These are phyloP conservation scores for Tetramorium simillimum DNA, from an alignment of 1,140 invertebrate species.

Conservation along the genomic window DNA sequence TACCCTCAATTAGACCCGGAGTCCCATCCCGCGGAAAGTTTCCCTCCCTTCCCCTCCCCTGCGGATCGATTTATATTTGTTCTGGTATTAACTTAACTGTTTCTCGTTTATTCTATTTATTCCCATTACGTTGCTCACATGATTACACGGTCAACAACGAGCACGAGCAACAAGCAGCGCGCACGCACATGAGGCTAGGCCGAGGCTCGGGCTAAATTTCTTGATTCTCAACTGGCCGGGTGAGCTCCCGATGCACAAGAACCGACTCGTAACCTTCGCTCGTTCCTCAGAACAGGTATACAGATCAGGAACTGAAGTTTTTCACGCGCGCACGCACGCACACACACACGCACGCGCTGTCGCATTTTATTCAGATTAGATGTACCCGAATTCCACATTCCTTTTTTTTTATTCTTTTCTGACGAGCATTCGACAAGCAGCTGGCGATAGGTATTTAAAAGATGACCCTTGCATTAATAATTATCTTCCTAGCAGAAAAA, in stretches of 20 bases:
- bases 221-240: conserved; percentile 15
- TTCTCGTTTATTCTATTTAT: conserved; percentile 23
- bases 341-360: too few species aligned
- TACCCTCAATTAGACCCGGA: neutral
- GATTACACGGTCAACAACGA: conserved; percentile 5
- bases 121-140: neutral
- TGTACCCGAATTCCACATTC: neutral
- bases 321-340: neutral
- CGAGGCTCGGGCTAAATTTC: neutral
- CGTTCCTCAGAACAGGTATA: conserved; percentile 25
- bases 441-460: neutral
- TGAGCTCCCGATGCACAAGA: conserved; percentile 10
- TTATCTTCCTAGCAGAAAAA: neutral
- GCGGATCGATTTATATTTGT: conserved; percentile 12
- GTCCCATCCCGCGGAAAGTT: neutral
- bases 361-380: neutral
- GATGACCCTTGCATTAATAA: neutral
- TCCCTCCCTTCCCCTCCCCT: too few species aligned
- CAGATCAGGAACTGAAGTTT: neutral
- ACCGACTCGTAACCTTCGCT: conserved; percentile 23
- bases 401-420: neutral
- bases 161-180: neutral
- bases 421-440: neutral
- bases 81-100: conserved; percentile 30
- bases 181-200: neutral